Evolutionary conservation across 2,888 invertebrate species (phyloP), one percentile per base, ranked within the genome.

Genomic region (Ctena decussata): DNA sequence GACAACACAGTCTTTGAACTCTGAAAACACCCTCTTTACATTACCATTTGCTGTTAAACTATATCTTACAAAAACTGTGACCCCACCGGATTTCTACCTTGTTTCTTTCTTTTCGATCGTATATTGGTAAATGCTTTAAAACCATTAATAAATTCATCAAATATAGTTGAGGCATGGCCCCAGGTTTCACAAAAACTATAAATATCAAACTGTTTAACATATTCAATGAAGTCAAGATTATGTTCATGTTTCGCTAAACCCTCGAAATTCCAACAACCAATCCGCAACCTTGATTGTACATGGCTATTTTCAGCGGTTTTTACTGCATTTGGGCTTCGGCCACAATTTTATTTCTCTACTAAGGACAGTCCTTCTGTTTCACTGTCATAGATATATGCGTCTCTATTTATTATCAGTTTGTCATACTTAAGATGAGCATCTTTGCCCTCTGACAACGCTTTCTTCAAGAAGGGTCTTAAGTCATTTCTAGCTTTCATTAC

Each of bases 401-500:
- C 27, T 6, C 27, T 18, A 12, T 72, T 24, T 15, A 72, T 72
- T 5, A 72, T 44, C 0, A 72, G 27, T 44, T 39, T 72, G 37
- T 72, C 72, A 41, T 72, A 72, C 24, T 27, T 72, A 1, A 72
- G 15, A 27, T 72, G n/a, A 1, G 41, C 72, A 39, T 72, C 5
- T 24, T 37, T n/a, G 1, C 44, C 72, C 24, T 41, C 57, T 27
- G 57, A 3, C 6, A 5, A 24, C 8, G 72, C 72, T 12, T 37
- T 72, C 44, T 27, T 72, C 24, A 72, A 24, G 24, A 72, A 72
- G 3, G n/a, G 12, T 72, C 72, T 39, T 1, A 72, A 37, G 27
- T 72, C 72, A 41, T 72, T 72, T 72, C 41, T 72, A 1, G 44
- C 72, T 37, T 72, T 72, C 72, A 41, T 72, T 6, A 72, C 72